Evolutionary conservation across 2,888 invertebrate species (phyloP).

Genomic region (Laothoe populi): DNA sequence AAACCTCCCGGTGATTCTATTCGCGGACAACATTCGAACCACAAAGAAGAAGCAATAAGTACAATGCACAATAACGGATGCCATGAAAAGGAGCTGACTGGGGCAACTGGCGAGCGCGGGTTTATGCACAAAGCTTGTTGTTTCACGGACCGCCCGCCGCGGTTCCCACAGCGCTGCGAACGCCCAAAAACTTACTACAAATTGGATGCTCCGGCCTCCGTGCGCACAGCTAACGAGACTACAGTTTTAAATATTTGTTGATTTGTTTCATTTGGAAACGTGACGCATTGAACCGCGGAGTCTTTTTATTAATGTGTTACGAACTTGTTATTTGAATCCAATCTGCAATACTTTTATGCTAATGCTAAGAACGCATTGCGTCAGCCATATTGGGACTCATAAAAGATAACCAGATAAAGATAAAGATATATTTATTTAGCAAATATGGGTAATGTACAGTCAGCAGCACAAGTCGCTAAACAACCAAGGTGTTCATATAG

Average conservation of each 20-base stretch:
- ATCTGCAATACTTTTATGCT: slow-evolving; percentile 11
- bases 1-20: slow-evolving; percentile 56
- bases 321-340: slow-evolving; percentile 10
- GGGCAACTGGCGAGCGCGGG: slow-evolving; percentile 40
- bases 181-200: slow-evolving; percentile 67
- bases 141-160: slow-evolving; percentile 68
- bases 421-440: no score
- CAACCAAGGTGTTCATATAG: no score
- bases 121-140: slow-evolving; percentile 64
- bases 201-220: slow-evolving; percentile 53
- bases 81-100: slow-evolving; percentile 62
- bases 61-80: slow-evolving; percentile 66
- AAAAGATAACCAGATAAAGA: background rate
- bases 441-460: no score
- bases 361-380: background rate
- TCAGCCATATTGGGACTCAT: background rate
- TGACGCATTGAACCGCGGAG: background rate
- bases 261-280: slow-evolving; percentile 15
- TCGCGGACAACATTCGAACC: slow-evolving; percentile 50
- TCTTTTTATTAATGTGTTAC: slow-evolving; percentile 10
- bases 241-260: slow-evolving; percentile 57
- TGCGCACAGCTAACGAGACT: slow-evolving; percentile 55
- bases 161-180: slow-evolving; percentile 60
- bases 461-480: no score
- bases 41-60: slow-evolving; percentile 64